A percentile compares a stretch with the other conserved stretches of the same genome.
Evolutionary conservation across 1,140 invertebrate species (phyloP).

Genomic region (Pogonomyrmex californicus): DNA sequence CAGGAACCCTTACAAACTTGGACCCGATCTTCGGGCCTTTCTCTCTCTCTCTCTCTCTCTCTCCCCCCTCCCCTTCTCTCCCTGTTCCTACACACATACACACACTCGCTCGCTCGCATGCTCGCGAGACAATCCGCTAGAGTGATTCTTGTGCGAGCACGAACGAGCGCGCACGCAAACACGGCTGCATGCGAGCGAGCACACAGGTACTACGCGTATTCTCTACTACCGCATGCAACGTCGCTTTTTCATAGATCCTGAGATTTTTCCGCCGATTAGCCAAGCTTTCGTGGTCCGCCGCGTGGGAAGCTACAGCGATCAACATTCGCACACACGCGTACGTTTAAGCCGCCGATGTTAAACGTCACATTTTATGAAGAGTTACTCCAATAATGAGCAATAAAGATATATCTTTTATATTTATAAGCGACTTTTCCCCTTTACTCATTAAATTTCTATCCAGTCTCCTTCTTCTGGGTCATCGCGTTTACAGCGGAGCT

Average conservation of each 20-base stretch:
- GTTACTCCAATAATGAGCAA: neutral
- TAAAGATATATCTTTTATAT: neutral
- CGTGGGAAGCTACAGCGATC: slow-evolving; percentile 73
- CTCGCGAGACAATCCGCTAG: slow-evolving; percentile 53
- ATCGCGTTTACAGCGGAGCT: neutral
- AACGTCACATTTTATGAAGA: slow-evolving; percentile 13
- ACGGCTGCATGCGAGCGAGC: neutral
- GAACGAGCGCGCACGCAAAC: slow-evolving; percentile 39
- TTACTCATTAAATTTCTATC: neutral
- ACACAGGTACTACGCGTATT: slow-evolving; percentile 2
- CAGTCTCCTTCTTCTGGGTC: neutral
- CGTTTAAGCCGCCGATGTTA: neutral
- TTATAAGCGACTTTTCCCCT: neutral
- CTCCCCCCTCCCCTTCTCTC: too few species aligned
- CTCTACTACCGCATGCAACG: slow-evolving; percentile 13
- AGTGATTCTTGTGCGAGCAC: slow-evolving; percentile 67
- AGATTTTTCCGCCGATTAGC: slow-evolving; percentile 73
- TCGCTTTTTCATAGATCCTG: slow-evolving; percentile 71
- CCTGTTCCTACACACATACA: slow-evolving; percentile 63
- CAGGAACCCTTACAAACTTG: slow-evolving; percentile 86
- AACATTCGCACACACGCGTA: slow-evolving; percentile 49
- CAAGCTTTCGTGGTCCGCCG: slow-evolving; percentile 65
- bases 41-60: too few species aligned
- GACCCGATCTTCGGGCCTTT: slow-evolving; percentile 79
- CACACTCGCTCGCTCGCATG: slow-evolving; percentile 25